Evolutionary conservation across 2,113 vertebrate genomes (phyloP).

Genomic region (Microtus richardsoni): DNA sequence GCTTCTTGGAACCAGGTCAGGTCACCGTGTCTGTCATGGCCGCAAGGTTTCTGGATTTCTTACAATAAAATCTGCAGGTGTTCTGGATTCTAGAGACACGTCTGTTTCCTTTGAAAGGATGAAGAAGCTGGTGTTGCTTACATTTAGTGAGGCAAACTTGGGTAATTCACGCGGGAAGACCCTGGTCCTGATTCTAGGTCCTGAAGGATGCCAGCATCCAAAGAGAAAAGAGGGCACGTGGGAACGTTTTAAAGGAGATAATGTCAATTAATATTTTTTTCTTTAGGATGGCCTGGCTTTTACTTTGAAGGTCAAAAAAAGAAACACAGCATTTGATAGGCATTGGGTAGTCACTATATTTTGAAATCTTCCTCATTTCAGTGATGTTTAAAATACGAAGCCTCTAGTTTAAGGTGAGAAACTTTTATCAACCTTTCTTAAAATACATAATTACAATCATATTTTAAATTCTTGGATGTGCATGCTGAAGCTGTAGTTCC

Average conservation of each 20-base stretch:
- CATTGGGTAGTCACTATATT: slow-evolving; percentile 52
- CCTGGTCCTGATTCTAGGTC: neutral
- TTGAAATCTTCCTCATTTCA: slow-evolving; percentile 73
- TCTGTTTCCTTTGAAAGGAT: slow-evolving; percentile 43
- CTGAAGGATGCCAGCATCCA: neutral
- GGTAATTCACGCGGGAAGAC: neutral
- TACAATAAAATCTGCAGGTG: slow-evolving; percentile 35
- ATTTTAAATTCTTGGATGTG: slow-evolving; percentile 75
- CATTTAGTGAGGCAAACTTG: slow-evolving; percentile 24
- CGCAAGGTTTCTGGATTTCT: slow-evolving; percentile 49
- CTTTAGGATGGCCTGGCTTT: slow-evolving; percentile 58
- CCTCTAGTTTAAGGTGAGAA: slow-evolving; percentile 73
- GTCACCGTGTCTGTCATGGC: neutral
- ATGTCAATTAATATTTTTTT: slow-evolving; percentile 19
- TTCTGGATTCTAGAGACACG: slow-evolving; percentile 29
- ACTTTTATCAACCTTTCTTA: slow-evolving; percentile 62
- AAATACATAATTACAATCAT: slow-evolving; percentile 74
- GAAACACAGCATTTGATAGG: slow-evolving; percentile 54
- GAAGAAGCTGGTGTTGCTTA: neutral
- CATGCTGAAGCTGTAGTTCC: slow-evolving; percentile 71
- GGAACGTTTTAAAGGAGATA: slow-evolving; percentile 4
- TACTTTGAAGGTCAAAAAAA: slow-evolving; percentile 68
- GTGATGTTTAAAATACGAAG: slow-evolving; percentile 57
- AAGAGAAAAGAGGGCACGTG: neutral
- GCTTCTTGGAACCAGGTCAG: neutral